These are phyloP conservation scores for Falco novaeseelandiae DNA, from an alignment of 2,797 vertebrate genomes.

Conservation along the genomic window DNA sequence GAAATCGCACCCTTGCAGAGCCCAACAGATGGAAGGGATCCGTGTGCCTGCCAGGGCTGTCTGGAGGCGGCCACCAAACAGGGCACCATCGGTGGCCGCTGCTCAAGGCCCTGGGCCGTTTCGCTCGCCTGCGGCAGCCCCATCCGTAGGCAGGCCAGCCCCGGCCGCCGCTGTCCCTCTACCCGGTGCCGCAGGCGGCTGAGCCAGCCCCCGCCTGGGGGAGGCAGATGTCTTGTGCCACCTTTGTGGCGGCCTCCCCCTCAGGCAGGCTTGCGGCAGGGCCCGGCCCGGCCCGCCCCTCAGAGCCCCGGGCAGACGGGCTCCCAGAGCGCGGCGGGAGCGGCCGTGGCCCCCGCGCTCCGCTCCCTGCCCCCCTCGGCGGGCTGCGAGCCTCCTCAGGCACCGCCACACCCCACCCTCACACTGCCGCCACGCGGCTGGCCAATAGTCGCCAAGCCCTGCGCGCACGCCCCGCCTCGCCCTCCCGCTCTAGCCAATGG, in stretches of 20 bases:
- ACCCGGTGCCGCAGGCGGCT: fast-evolving
- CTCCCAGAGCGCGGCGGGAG: too few relatives aligned
- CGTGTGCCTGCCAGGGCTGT: too few relatives aligned
- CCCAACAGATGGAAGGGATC: fast-evolving
- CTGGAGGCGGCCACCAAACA: too few relatives aligned
- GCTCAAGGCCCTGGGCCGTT: neutral
- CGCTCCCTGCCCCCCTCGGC: too few relatives aligned
- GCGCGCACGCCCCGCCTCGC: fast-evolving
- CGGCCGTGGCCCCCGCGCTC: too few relatives aligned
- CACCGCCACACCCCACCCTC: neutral
- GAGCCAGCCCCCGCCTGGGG: neutral
- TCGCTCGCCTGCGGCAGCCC: too few relatives aligned
- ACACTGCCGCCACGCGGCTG: neutral
- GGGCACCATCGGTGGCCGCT: fast-evolving
- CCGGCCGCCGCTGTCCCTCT: neutral
- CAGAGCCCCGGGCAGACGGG: neutral
- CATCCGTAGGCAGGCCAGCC: neutral
- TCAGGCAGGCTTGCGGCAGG: neutral
- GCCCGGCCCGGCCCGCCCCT: too few relatives aligned
- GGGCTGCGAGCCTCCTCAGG: too few relatives aligned
- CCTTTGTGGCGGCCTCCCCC: neutral
- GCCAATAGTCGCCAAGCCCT: neutral
- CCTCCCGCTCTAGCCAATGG: neutral
- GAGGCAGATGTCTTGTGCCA: too few relatives aligned
- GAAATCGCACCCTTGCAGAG: fast-evolving